Percentiles rank a stretch among this genome's conserved stretches.
phyloP scores from a whole-genome alignment of 2,797 vertebrate genomes.

The Platyrinchus mystaceus region DNA sequence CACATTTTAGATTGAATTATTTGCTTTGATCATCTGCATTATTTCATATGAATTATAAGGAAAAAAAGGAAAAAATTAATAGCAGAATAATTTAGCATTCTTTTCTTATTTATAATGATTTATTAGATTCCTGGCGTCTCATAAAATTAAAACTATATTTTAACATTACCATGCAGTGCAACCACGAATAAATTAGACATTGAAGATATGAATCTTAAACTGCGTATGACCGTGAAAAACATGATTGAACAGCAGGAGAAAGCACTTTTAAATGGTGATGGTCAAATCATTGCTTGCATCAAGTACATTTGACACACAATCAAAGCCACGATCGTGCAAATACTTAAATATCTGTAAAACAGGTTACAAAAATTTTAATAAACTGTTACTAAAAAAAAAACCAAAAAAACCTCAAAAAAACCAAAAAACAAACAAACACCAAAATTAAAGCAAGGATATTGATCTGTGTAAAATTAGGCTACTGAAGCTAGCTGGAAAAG shows the following conservation, averaged over 20 bases:
- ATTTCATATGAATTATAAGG: neutral
- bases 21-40: neutral
- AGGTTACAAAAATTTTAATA: neutral
- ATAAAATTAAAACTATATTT: constrained; percentile 30
- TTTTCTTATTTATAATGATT: neutral
- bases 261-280: neutral
- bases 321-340: neutral
- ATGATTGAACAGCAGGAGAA: neutral
- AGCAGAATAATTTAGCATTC: neutral
- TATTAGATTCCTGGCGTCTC: neutral
- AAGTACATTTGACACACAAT: neutral
- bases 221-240: neutral
- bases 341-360: neutral
- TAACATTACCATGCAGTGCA: neutral
- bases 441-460: neutral
- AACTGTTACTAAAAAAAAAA: neutral
- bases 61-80: neutral
- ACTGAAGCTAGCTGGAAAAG: neutral
- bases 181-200: neutral
- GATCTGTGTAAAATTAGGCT: neutral
- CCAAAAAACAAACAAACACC: no score
- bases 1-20: neutral
- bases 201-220: neutral
- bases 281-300: neutral
- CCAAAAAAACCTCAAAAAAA: no score